Base-by-base conservation (phyloP, 2,888 invertebrate genomes). In the Plemyria rubiginata region DNA sequence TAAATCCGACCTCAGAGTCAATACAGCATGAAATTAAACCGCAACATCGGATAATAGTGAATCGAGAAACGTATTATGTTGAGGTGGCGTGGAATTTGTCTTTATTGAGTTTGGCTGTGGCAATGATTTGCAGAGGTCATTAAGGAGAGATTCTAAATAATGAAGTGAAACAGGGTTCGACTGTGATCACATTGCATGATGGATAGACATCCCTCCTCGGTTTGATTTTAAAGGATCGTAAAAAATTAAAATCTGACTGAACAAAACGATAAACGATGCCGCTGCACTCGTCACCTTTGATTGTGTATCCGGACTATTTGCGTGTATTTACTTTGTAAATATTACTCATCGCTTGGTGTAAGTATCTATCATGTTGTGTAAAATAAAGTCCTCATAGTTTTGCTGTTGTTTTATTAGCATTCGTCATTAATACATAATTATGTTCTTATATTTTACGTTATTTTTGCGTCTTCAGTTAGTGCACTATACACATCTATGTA, bases 401-500 rank as follows among this genome's bases (percentile, higher is more conserved):
- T 22, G 22, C 22, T 51, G n/a, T 57, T 55, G 4, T 74, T 77
- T 79, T 78, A 74, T 79, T 72, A 62, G 65, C 75, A 77, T 74
- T 77, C 80, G 74, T 81, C 80, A 82, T 62, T 76, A 65, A 70
- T 73, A 69, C 60, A 72, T 74, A 67, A 71, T 65, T 62, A 58
- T 54, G 52, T 65, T 64, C 63, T 63, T 59, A n/a, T n/a, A 62
- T 60, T 58, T 63, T 49, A 36, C 51, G 50, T 53, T 60, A 50
- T 7, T 8, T 61, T 59, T 59, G 41, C 50, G 67, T 75, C 12
- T 63, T 66, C 6, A 70, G 65, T 16, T 4, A 80, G 67, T 0
- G 82, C 77, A 1, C 85, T 82, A 66, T 85, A 88, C 0, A 88
- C 87, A 0, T 83, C 70, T 15, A 88, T 74, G 41, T 53, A 55